Evolutionary conservation across 2,113 vertebrate species (phyloP).

Genomic region (Pungitius pungitius): DNA sequence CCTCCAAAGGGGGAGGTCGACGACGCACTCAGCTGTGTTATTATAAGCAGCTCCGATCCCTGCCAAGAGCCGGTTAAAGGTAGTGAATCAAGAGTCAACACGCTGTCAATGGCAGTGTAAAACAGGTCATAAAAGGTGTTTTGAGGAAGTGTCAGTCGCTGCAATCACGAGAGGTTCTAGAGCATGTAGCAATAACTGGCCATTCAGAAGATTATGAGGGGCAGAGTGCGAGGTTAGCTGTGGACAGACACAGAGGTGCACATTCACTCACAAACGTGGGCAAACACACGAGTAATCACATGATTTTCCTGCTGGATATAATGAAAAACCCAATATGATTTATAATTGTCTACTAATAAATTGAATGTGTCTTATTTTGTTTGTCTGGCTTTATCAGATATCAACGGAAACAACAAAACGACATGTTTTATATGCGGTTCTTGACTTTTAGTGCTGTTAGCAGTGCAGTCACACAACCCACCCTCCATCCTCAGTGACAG

Average conservation of each 20-base stretch:
- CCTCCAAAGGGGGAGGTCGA: neutral
- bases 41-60: neutral
- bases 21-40: neutral
- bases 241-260: neutral
- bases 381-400: neutral
- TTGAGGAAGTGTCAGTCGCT: neutral
- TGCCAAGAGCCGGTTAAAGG: neutral
- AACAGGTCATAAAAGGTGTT: neutral
- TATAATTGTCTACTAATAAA: neutral
- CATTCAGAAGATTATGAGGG: neutral
- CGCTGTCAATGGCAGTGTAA: neutral
- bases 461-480: constrained; percentile 9
- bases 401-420: neutral
- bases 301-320: neutral
- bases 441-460: neutral
- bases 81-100: neutral
- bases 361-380: neutral
- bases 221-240: neutral
- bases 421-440: constrained; percentile 10
- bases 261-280: neutral
- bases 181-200: neutral
- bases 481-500: constrained; percentile 11
- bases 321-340: neutral
- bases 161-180: neutral
- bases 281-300: neutral